Conservation (phyloP, 2,113 vertebrate species). For the Hypanus sabinus region DNA sequence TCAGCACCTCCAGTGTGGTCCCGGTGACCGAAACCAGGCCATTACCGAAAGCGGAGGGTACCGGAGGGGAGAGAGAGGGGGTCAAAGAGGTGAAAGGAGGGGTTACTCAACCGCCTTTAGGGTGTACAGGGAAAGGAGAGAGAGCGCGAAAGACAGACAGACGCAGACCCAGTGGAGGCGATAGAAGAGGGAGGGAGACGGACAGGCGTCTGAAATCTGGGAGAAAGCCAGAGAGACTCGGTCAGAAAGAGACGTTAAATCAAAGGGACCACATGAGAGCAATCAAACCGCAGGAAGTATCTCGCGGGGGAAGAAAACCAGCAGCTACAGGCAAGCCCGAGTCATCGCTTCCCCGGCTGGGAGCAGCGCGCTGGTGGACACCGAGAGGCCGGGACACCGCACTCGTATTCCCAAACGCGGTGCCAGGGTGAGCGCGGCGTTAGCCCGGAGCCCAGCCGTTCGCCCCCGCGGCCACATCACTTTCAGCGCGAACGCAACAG, state of each 20-base stretch:
- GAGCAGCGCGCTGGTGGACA: background rate
- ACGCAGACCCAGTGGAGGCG: background rate
- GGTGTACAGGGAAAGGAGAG: background rate
- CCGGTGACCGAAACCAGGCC: background rate
- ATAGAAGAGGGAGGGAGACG: background rate
- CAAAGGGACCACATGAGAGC: constrained; percentile 35
- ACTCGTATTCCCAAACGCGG: background rate
- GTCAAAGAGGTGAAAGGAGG: background rate
- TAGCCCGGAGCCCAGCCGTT: too few species aligned
- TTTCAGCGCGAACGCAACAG: background rate
- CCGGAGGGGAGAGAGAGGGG: background rate
- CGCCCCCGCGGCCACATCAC: background rate
- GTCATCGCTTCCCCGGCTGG: background rate
- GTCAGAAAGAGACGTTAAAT: constrained; percentile 2
- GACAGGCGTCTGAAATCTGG: constrained; percentile 1
- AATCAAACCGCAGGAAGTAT: background rate
- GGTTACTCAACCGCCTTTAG: too few species aligned
- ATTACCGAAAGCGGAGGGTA: background rate
- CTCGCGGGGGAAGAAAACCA: constrained; percentile 22
- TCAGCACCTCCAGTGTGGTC: background rate
- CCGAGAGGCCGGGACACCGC: background rate
- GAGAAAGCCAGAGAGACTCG: background rate
- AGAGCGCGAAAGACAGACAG: background rate
- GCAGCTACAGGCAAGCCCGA: constrained; percentile 3
- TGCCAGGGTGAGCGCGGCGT: too few species aligned